Evolutionary conservation across 1,140 invertebrate genomes (phyloP), one percentile per base, ranked within the genome.

Genomic region (Microplitis demolitor): DNA sequence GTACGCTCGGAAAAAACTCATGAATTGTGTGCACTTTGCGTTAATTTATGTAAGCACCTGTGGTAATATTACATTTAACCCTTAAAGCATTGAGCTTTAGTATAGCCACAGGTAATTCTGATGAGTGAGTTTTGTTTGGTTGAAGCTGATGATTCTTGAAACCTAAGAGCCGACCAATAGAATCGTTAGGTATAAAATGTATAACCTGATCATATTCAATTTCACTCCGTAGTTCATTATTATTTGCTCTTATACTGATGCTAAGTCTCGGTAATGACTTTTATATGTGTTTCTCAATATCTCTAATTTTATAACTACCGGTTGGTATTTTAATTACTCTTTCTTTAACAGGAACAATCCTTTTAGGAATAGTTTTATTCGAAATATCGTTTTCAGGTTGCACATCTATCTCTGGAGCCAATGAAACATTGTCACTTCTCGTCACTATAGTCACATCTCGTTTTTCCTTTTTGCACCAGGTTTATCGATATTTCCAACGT

Each of bases 301-400:
- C 78, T 53, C 63, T 34, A 54, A 82, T 71, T 76, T 82, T 81
- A 78, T 82, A 84, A n/a, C 79, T 78, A 16, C 82, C 81, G 11
- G 76, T 75, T 4, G 81, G 81, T 70, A 83, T 79, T 54, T 60
- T 69, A 51, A 82, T 78, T 11, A 69, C 70, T 50, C 79, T 13
- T 14, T 80, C n/a, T 31, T 76, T 76, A 74, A 79, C 78, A 24
- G 24, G 24, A 24, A 24, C 24, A 24, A 24, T 24, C 2, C 2
- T 24, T 0, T 24, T 24, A 2, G 24, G n/a, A n/a, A n/a, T n/a
- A n/a, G n/a, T n/a, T n/a, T n/a, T n/a, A n/a, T n/a, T n/a, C n/a
- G n/a, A n/a, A n/a, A n/a, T n/a, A n/a, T n/a, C n/a, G n/a, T n/a
- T n/a, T n/a, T n/a, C n/a, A n/a, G n/a, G 39, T 39, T 39, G 39